Conservation (phyloP, 2,888 invertebrate species). For the Archaeoteleia sp. region DNA sequence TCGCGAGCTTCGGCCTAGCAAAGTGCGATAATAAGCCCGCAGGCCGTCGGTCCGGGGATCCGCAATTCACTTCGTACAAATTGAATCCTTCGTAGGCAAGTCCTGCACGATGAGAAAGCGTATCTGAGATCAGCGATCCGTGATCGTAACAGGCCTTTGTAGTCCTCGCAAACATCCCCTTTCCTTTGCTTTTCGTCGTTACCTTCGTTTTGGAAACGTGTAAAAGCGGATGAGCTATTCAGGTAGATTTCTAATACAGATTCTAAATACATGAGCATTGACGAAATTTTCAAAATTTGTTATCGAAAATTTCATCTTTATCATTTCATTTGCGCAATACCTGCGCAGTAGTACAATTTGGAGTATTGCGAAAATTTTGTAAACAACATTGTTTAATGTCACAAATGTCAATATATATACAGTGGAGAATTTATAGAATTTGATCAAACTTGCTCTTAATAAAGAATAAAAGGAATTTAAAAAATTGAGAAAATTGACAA, state of each 20-base stretch:
- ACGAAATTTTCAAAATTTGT: no score
- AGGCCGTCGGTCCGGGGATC: slow-evolving; percentile 70
- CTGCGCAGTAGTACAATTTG: no score
- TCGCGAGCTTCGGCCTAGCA: slow-evolving; percentile 65
- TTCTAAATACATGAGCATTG: no score
- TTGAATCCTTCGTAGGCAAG: slow-evolving; percentile 69
- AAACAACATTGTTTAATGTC: no score
- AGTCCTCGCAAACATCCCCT: slow-evolving; percentile 54
- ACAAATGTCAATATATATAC: no score
- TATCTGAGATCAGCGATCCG: slow-evolving; percentile 70
- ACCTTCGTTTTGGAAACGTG: slow-evolving; percentile 47
- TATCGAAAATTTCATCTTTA: no score
- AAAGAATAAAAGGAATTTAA: no score
- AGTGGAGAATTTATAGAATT: no score
- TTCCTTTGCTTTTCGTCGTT: slow-evolving; percentile 51
- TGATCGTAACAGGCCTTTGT: slow-evolving; percentile 66
- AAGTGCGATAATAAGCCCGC: slow-evolving; percentile 73
- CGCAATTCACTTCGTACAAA: slow-evolving; percentile 70
- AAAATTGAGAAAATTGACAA: no score
- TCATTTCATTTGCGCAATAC: no score
- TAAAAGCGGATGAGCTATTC: slow-evolving; percentile 52
- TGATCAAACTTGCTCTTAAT: no score
- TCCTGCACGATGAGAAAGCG: slow-evolving; percentile 64
- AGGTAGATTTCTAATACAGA: slow-evolving; percentile 45
- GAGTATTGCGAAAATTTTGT: no score